Evolutionary conservation across 2,113 vertebrate species (phyloP).

Genomic region (Falcunculus frontatus): DNA sequence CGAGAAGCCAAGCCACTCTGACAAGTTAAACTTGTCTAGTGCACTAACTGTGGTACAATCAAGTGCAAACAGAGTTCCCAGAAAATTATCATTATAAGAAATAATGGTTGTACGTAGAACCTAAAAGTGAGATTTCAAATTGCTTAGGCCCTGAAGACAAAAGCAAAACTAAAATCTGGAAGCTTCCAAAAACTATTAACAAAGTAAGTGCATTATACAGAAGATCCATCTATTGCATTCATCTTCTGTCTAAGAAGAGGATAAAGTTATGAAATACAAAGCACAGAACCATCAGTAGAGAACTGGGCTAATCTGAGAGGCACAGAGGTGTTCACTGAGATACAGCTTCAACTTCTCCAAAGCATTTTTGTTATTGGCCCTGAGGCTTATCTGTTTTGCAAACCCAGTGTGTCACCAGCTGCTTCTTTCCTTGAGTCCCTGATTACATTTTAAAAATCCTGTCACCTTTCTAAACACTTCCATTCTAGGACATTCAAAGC

Average conservation of each 20-base stretch:
- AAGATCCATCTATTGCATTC: not conserved
- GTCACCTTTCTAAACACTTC: not conserved
- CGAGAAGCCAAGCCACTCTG: not conserved
- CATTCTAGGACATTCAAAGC: not conserved
- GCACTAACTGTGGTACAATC: not conserved
- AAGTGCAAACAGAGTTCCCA: not conserved
- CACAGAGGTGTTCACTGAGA: not conserved
- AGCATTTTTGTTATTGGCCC: not conserved
- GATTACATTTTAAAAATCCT: not conserved
- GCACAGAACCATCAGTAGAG: not conserved
- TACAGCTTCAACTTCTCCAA: not conserved
- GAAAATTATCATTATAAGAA: not conserved
- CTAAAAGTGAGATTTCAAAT: not conserved
- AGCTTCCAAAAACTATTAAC: not conserved
- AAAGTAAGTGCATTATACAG: not conserved
- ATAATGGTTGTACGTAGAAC: not conserved
- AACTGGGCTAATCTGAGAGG: not conserved
- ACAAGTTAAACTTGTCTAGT: not conserved
- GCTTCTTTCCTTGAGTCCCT: not conserved
- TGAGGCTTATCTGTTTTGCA: not conserved
- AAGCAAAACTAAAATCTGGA: not conserved
- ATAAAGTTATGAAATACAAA: not conserved
- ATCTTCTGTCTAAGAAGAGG: not conserved
- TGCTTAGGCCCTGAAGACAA: not conserved
- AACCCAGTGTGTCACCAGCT: not conserved